A percentile compares a stretch with the other conserved stretches of the same genome.
These are phyloP conservation scores for Erannis defoliaria DNA, from an alignment of 2,888 invertebrate genomes.

Conservation along the genomic window DNA sequence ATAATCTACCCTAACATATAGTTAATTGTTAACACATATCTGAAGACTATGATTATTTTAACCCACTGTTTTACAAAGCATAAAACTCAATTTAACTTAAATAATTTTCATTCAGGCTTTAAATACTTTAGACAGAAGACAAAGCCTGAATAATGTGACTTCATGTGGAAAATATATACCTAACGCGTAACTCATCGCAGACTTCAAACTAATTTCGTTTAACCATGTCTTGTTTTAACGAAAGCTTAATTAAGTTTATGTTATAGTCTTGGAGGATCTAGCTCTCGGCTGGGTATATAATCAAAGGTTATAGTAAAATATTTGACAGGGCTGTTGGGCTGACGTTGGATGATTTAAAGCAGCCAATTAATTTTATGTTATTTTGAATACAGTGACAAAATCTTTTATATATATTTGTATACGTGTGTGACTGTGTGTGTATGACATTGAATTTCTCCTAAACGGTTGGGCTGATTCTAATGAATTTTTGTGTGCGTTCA, in stretches of 20 bases:
- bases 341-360: constrained; percentile 1
- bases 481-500: too few species aligned
- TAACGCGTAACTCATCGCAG: constrained; percentile 19
- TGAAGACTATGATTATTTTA: constrained; percentile 1
- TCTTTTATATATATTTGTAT: background rate
- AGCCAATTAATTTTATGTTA: background rate
- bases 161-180: constrained; percentile 25
- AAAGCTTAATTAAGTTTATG: constrained; percentile 15
- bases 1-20: background rate
- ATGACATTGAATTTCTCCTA: too few species aligned
- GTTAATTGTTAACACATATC: background rate
- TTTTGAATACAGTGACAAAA: background rate
- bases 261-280: too few species aligned
- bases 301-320: constrained; percentile 11
- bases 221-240: constrained; percentile 15
- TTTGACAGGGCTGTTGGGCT: background rate
- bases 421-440: too few species aligned
- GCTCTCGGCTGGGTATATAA: too few species aligned
- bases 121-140: constrained; percentile 15
- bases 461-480: too few species aligned
- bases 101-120: constrained; percentile 10
- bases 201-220: constrained; percentile 21
- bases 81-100: constrained; percentile 13
- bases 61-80: constrained; percentile 1
- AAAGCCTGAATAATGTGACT: constrained; percentile 25